Evolutionary conservation across 2,888 invertebrate genomes (phyloP).

Genomic region (Nephrotoma flavescens): DNA sequence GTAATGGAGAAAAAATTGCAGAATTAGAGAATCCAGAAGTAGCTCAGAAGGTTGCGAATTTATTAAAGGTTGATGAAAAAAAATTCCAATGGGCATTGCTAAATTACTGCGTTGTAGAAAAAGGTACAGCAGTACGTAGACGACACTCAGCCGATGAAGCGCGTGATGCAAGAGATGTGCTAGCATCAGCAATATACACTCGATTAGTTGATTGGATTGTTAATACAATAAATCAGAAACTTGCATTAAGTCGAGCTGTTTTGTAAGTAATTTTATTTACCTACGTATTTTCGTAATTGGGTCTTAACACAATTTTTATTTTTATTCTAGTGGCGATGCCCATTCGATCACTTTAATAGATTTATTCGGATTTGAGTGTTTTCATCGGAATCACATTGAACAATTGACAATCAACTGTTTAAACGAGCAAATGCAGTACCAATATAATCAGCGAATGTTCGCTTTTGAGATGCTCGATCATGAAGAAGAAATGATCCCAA

Average conservation of each 20-base stretch:
- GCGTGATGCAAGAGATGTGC: conserved; percentile 65
- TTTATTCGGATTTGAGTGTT: conserved; percentile 88
- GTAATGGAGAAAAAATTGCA: conserved; percentile 40
- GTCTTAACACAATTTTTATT: not conserved
- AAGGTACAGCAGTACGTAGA: conserved; percentile 35
- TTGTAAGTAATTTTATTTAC: conserved; percentile 49
- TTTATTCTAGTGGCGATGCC: conserved; percentile 59
- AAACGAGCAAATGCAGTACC: conserved; percentile 88
- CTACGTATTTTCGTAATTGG: not conserved
- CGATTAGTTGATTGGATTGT: conserved; percentile 82
- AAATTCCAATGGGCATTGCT: conserved; percentile 76
- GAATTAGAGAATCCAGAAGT: conserved; percentile 59
- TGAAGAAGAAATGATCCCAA: conserved; percentile 64
- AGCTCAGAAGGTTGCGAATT: conserved; percentile 53
- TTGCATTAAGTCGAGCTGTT: conserved; percentile 69
- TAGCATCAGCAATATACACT: conserved; percentile 71
- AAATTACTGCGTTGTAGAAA: conserved; percentile 70
- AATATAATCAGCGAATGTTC: conserved; percentile 83
- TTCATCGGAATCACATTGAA: conserved; percentile 68
- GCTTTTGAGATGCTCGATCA: conserved; percentile 73
- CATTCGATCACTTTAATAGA: conserved; percentile 71
- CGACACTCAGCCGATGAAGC: conserved; percentile 67
- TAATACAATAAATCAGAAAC: conserved; percentile 67
- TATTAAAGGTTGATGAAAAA: conserved; percentile 62
- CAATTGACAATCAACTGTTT: conserved; percentile 79